phyloP scores from a whole-genome alignment of 2,797 vertebrate genomes.

The Anas acuta region DNA sequence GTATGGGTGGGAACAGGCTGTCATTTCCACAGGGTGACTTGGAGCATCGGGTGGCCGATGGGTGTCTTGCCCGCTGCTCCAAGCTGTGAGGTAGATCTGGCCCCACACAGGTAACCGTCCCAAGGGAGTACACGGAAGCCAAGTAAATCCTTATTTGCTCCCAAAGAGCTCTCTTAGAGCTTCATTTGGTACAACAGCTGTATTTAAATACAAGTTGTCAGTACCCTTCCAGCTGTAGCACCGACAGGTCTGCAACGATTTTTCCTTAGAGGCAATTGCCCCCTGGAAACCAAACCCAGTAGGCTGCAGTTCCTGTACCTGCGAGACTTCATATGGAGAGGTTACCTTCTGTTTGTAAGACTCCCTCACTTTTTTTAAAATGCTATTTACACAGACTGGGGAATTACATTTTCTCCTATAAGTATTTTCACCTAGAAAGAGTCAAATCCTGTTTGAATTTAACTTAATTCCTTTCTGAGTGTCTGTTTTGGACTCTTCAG shows the following conservation, averaged over 20 bases:
- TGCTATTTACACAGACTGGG: background rate
- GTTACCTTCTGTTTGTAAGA: background rate
- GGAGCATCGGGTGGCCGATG: background rate
- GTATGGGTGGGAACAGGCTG: background rate
- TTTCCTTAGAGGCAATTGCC: background rate
- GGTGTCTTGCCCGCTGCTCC: background rate
- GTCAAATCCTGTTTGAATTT: background rate
- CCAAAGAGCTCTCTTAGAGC: background rate
- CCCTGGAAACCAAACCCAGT: background rate
- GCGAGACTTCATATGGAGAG: background rate
- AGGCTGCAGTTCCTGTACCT: background rate
- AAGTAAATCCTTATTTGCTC: background rate
- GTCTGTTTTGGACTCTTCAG: background rate
- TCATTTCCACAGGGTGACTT: background rate
- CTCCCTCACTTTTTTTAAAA: background rate
- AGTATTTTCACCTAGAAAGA: background rate
- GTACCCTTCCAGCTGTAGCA: background rate
- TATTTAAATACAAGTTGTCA: background rate
- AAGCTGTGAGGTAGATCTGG: background rate
- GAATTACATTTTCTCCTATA: background rate
- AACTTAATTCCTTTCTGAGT: background rate
- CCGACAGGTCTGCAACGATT: background rate
- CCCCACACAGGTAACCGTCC: background rate
- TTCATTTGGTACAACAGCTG: background rate
- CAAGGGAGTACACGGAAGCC: background rate